Base-by-base conservation (phyloP, 2,797 vertebrate species). In the Sebastes reedi region DNA sequence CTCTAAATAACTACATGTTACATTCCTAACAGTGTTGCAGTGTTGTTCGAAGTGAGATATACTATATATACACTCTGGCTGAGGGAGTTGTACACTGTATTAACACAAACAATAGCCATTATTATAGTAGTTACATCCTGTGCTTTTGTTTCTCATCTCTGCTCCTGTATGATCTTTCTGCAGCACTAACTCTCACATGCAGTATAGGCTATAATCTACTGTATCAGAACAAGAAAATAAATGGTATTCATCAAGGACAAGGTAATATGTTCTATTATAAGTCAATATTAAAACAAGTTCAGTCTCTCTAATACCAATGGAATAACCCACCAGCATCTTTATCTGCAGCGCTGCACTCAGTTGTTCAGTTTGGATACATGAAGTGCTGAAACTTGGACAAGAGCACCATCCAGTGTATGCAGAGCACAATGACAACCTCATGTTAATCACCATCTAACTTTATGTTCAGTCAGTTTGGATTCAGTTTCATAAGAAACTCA, bases 361-460 rank as follows among this genome's bases (percentile, higher is more conserved):
- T 13, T n/a, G 2, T 79, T 3, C 24, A 4, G 61, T 54, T 32
- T 55, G 39, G n/a, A 20, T 6, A 1, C 10, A 27, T 8, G 5
- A 29, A 2, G 20, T 4, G 10, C 7, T 20, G 4, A 72, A 77
- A 42, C 8, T 29, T 75, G 39, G 27, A 30, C 67, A 68, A 87
- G 3, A 79, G 3, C 82, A 1, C 92, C 92, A 88, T 54, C 91
- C 30, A 77, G 86, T 91, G 92, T 61, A 0, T 7, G n/a, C 13
- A 68, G 8, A 58, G 4, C 4, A n/a, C 14, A 74, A 56, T 5
- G 0, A 62, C 69, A 2, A 8, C n/a, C 5, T 30, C 1, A 54
- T 25, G 32, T 54, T 12, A 3, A 27, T 3, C 3, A 6, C 13
- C 32, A 1, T 25, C 1, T 12, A 20, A 12, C 32, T 29, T 66